These are phyloP conservation scores for Saccostrea echinata DNA, from an alignment of 1,140 invertebrate genomes.

Conservation along the genomic window DNA sequence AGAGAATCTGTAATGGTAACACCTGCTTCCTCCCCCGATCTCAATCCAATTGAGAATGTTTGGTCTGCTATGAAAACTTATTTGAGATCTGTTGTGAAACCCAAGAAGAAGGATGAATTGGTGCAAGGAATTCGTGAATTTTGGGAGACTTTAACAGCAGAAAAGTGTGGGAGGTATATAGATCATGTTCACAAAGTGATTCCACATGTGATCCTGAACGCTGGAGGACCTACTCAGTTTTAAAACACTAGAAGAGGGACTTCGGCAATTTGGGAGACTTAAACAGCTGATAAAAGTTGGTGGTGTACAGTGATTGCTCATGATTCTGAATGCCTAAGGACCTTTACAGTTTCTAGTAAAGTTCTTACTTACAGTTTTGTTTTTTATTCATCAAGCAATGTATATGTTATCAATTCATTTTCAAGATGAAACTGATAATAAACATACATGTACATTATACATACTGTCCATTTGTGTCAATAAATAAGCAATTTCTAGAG, in stretches of 20 bases:
- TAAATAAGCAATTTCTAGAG: too few relatives aligned
- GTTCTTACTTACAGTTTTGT: too few relatives aligned
- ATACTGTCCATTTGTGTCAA: too few relatives aligned
- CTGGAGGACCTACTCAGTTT: conserved; percentile 43
- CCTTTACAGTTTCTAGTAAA: too few relatives aligned
- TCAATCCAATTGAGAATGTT: conserved; percentile 49
- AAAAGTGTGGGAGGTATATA: conserved; percentile 43
- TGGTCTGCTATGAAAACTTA: conserved; percentile 41
- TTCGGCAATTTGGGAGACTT: neutral
- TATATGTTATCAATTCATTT: too few relatives aligned
- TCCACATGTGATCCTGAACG: conserved; percentile 42
- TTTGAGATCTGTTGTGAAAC: neutral
- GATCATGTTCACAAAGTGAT: conserved; percentile 44
- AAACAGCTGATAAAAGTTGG: neutral
- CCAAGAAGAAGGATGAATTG: conserved; percentile 45
- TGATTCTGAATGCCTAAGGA: too few relatives aligned
- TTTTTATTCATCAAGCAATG: too few relatives aligned
- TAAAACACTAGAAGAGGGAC: neutral
- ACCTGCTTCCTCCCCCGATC: conserved; percentile 39
- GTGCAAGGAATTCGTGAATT: conserved; percentile 42
- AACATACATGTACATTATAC: too few relatives aligned
- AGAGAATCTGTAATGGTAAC: conserved; percentile 32
- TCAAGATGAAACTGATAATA: too few relatives aligned
- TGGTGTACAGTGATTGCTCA: too few relatives aligned
- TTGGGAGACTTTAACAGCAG: conserved; percentile 34